A percentile compares a stretch with the other conserved stretches of the same genome.
Evolutionary conservation across 2,797 vertebrate genomes (phyloP).

Genomic region (Perodicticus potto): DNA sequence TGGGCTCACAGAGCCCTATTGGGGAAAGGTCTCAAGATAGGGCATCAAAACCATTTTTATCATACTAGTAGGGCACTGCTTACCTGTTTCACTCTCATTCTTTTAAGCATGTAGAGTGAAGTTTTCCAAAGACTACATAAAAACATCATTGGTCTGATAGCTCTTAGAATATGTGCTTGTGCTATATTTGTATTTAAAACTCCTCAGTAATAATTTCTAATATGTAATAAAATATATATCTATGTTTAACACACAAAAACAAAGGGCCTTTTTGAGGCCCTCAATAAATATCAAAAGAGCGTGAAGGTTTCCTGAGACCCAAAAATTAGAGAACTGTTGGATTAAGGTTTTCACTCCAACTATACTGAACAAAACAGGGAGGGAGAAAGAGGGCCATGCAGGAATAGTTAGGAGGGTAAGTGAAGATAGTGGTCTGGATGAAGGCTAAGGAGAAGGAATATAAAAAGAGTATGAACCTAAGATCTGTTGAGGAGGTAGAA

Average conservation of each 20-base stretch:
- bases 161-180: not conserved
- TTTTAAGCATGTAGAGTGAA: not conserved
- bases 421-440: not conserved
- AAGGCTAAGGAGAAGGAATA: not conserved
- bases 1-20: not conserved
- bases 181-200: not conserved
- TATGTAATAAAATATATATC: not conserved
- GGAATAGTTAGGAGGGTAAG: not conserved
- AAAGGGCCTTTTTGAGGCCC: not conserved
- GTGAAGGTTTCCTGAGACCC: not conserved
- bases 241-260: not conserved
- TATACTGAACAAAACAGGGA: not conserved
- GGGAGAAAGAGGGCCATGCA: not conserved
- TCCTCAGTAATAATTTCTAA: slow-evolving; percentile 14
- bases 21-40: not conserved
- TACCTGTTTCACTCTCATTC: not conserved
- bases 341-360: slow-evolving; percentile 1
- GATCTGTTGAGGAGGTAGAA: not conserved
- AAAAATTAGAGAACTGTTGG: not conserved
- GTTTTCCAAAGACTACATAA: not conserved
- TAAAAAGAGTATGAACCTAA: not conserved
- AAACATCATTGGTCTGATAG: not conserved
- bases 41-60: not conserved
- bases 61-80: not conserved
- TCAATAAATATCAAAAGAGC: slow-evolving; percentile 21